phyloP scores from a whole-genome alignment of 2,797 vertebrate species.

The Esox masquinongy region DNA sequence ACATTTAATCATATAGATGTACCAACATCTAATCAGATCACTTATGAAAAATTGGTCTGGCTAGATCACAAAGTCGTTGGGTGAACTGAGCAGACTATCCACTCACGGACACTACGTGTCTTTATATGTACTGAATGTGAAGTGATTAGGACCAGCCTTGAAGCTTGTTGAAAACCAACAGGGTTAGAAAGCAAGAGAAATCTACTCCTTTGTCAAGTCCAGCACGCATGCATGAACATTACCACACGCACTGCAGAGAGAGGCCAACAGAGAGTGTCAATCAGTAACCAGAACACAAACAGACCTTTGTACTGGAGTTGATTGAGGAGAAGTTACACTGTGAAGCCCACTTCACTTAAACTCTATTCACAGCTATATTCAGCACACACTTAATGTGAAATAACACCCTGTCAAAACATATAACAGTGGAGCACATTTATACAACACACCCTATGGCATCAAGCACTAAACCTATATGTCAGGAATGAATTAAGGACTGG shows the following conservation, averaged over 20 bases:
- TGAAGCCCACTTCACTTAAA: not conserved
- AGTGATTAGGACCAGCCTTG: not conserved
- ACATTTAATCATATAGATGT: too few relatives aligned
- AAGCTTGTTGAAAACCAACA: not conserved
- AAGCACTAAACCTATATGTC: not conserved
- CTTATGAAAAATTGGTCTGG: too few relatives aligned
- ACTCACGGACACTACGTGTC: not conserved
- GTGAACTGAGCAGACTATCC: not conserved
- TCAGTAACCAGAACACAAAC: conserved; percentile 68
- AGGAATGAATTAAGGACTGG: not conserved
- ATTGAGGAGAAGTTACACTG: not conserved
- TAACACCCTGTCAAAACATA: not conserved
- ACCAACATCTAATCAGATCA: too few relatives aligned
- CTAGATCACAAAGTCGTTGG: not conserved
- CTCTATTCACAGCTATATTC: not conserved
- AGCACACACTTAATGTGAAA: not conserved
- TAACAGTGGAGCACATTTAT: not conserved
- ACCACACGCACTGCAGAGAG: too few relatives aligned
- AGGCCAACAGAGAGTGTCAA: conserved; percentile 51
- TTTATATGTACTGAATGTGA: not conserved
- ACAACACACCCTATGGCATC: not conserved
- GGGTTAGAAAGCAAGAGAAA: not conserved
- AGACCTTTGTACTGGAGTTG: conserved; percentile 65
- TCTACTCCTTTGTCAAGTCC: not conserved
- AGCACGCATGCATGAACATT: conserved; percentile 11